These are phyloP conservation scores for Harpalus rubripes DNA, from an alignment of 2,888 invertebrate genomes.

Conservation along the genomic window DNA sequence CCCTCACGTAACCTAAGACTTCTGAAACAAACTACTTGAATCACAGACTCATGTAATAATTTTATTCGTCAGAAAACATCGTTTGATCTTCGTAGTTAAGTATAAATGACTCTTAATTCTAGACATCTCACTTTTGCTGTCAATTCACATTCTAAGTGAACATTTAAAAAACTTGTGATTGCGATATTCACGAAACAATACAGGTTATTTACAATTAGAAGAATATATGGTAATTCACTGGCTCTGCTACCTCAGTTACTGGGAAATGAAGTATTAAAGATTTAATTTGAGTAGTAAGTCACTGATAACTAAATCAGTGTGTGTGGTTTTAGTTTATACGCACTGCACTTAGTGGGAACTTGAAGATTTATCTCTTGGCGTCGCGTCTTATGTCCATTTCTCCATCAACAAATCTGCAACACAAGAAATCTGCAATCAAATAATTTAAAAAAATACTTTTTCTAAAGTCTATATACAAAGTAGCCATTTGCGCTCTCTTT, in stretches of 20 bases:
- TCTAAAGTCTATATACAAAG: no score
- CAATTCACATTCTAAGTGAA: constrained; percentile 70
- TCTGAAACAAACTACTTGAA: constrained; percentile 54
- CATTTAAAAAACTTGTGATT: constrained; percentile 59
- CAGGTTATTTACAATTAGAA: constrained; percentile 57
- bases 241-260: constrained; percentile 42
- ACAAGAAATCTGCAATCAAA: neutral
- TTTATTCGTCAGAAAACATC: constrained; percentile 44
- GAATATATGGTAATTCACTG: constrained; percentile 58
- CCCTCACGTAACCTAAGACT: constrained; percentile 50
- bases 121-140: constrained; percentile 79
- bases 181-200: constrained; percentile 53
- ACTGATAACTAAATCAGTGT: constrained; percentile 9
- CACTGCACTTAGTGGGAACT: constrained; percentile 56
- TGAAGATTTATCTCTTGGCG: constrained; percentile 21
- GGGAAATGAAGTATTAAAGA: constrained; percentile 41
- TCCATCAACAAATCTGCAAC: constrained; percentile 43
- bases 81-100: constrained; percentile 57
- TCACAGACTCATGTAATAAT: constrained; percentile 54
- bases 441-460: neutral
- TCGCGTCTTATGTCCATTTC: constrained; percentile 17
- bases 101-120: constrained; percentile 70
- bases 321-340: constrained; percentile 16
- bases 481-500: no score
- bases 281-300: constrained; percentile 9